Percentiles rank a stretch among this genome's conserved stretches.
Conservation (phyloP, 1,140 invertebrate genomes). For the Lysiphlebus fabarum region DNA sequence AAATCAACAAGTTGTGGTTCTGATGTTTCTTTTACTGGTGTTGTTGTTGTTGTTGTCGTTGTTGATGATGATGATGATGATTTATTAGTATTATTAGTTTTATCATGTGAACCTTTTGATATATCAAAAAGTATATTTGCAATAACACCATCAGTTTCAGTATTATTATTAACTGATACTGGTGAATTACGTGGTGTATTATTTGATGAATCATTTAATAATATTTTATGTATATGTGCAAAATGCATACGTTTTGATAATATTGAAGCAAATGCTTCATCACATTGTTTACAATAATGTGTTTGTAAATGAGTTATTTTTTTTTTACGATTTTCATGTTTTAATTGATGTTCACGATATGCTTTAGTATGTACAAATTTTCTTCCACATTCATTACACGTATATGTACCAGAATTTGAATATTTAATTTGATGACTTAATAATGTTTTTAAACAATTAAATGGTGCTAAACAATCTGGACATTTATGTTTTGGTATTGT, state of each 20-base stretch:
- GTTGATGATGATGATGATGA: too few relatives aligned
- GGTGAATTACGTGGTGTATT: too few relatives aligned
- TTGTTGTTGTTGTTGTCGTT: too few relatives aligned
- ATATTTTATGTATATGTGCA: conserved; percentile 1
- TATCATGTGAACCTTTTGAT: too few relatives aligned
- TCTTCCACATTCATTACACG: conserved; percentile 15
- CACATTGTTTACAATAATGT: conserved; percentile 1
- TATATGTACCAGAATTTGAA: conserved; percentile 17
- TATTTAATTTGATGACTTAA: conserved; percentile 9
- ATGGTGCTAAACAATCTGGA: not conserved
- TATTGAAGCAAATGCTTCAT: conserved; percentile 4
- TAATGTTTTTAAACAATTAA: not conserved
- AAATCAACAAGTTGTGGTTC: too few relatives aligned
- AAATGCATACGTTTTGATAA: conserved; percentile 7
- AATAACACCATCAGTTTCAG: too few relatives aligned
- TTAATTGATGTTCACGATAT: conserved; percentile 5
- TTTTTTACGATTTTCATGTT: not conserved
- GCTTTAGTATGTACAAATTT: conserved; percentile 1
- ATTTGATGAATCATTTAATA: not conserved
- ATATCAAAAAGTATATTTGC: too few relatives aligned
- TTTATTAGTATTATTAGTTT: too few relatives aligned
- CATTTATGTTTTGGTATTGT: too few relatives aligned
- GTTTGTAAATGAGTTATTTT: not conserved
- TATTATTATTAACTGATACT: too few relatives aligned
- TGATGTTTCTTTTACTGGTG: too few relatives aligned